These are phyloP conservation scores for Galeopsomyia nigrocyanea DNA, from an alignment of 2,888 invertebrate species.

Conservation along the genomic window DNA sequence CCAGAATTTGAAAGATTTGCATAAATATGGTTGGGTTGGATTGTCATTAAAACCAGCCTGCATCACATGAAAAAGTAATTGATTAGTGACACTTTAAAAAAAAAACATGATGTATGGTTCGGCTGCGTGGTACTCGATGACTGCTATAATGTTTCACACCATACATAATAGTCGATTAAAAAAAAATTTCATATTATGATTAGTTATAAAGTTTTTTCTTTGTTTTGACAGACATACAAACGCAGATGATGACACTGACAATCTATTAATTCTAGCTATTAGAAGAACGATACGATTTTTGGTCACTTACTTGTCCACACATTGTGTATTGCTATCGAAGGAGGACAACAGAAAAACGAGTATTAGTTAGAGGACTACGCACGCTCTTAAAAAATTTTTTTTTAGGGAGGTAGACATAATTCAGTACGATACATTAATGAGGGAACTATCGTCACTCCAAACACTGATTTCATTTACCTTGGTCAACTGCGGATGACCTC, in stretches of 20 bases:
- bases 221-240: not conserved
- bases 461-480: constrained; percentile 62
- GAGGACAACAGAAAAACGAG: constrained; percentile 42
- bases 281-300: constrained; percentile 15
- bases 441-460: not conserved
- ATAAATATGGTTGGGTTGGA: not conserved
- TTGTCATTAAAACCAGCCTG: constrained; percentile 28
- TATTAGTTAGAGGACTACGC: constrained; percentile 46
- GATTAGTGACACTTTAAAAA: constrained; percentile 23
- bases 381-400: constrained; percentile 1
- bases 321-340: constrained; percentile 68
- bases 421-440: not conserved
- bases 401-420: not conserved
- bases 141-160: constrained; percentile 9
- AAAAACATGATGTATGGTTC: constrained; percentile 10
- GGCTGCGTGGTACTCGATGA: constrained; percentile 14
- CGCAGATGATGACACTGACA: constrained; percentile 1
- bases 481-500: constrained; percentile 62
- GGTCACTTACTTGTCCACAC: constrained; percentile 69
- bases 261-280: constrained; percentile 6
- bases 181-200: too few relatives aligned
- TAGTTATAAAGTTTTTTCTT: too few relatives aligned
- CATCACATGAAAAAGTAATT: not conserved
- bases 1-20: not conserved
- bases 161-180: not conserved